phyloP scores from a whole-genome alignment of 2,888 invertebrate species.

The Augochlorella aurata region DNA sequence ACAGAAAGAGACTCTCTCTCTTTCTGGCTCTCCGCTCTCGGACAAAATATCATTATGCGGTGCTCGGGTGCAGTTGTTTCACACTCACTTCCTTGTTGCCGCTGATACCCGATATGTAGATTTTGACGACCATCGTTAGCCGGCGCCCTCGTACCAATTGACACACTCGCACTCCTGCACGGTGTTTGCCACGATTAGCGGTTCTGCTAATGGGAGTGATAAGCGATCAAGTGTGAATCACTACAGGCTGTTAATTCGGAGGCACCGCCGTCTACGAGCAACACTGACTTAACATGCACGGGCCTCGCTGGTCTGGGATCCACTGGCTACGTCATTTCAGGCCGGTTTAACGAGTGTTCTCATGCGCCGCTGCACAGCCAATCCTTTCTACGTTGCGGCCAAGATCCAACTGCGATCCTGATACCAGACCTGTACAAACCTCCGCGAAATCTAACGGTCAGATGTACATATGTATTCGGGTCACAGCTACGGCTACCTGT shows the following conservation, averaged over 20 bases:
- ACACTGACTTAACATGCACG: constrained; percentile 57
- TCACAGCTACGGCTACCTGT: constrained; percentile 18
- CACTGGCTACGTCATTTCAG: constrained; percentile 64
- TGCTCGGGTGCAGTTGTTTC: constrained; percentile 17
- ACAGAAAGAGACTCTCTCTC: background rate
- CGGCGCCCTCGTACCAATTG: constrained; percentile 54
- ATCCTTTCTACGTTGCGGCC: constrained; percentile 17
- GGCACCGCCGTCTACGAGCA: constrained; percentile 41
- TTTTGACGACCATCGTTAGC: constrained; percentile 91
- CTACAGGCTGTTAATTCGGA: constrained; percentile 35
- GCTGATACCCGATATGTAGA: constrained; percentile 95
- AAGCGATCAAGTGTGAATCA: constrained; percentile 47
- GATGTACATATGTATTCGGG: constrained; percentile 15
- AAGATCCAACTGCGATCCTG: constrained; percentile 22
- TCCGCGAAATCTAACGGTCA: constrained; percentile 32
- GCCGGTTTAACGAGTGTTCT: constrained; percentile 52
- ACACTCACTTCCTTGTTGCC: constrained; percentile 95
- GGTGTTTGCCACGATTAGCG: constrained; percentile 37
- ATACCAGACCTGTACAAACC: background rate
- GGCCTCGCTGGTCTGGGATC: constrained; percentile 47
- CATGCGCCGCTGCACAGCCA: constrained; percentile 34
- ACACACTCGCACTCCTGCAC: constrained; percentile 41
- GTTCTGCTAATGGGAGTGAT: constrained; percentile 40
- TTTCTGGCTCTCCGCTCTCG: constrained; percentile 23
- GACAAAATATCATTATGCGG: constrained; percentile 33